Evolutionary conservation across 2,797 vertebrate genomes (phyloP).

Genomic region (Artibeus jamaicensis): DNA sequence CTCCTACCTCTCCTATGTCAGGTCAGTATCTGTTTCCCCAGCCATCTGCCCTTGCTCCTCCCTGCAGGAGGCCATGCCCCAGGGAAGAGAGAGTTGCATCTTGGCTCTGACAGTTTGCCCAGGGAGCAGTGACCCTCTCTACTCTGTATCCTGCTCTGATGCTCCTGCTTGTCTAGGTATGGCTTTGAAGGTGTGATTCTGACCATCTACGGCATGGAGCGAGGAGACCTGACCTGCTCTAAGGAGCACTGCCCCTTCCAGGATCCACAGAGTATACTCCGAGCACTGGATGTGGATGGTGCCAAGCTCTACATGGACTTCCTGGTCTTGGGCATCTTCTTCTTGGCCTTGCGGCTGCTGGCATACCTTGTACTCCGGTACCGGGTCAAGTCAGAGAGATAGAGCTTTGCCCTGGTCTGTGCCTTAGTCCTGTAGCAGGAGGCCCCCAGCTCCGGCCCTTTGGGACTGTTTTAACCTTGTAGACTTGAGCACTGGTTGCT

Average conservation of each 20-base stretch:
- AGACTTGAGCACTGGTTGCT: constrained; percentile 62
- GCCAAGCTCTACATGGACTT: constrained; percentile 98
- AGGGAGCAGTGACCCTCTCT: not conserved
- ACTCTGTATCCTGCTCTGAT: not conserved
- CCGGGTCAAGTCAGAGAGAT: constrained; percentile 97
- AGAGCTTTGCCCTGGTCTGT: not conserved
- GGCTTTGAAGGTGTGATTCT: constrained; percentile 98
- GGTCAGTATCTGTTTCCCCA: constrained; percentile 79
- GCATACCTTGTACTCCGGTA: constrained; percentile 97
- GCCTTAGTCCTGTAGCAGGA: constrained; percentile 22
- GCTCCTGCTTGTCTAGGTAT: constrained; percentile 84
- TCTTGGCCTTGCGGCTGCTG: constrained; percentile 91
- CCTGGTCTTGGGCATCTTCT: constrained; percentile 95
- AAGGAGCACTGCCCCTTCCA: constrained; percentile 91
- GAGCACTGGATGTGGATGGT: constrained; percentile 94
- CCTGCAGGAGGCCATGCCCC: not conserved
- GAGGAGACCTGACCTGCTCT: constrained; percentile 92
- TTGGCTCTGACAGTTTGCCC: not conserved
- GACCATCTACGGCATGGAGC: constrained; percentile 98
- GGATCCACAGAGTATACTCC: constrained; percentile 93
- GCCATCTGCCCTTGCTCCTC: not conserved
- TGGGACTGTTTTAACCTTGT: constrained; percentile 84
- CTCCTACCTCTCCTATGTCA: constrained; percentile 98
- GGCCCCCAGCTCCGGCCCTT: constrained; percentile 56
- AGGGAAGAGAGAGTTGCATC: not conserved